A percentile compares a stretch with the other conserved stretches of the same genome.
phyloP scores from a whole-genome alignment of 2,797 vertebrate genomes.

The Leuciscus waleckii region DNA sequence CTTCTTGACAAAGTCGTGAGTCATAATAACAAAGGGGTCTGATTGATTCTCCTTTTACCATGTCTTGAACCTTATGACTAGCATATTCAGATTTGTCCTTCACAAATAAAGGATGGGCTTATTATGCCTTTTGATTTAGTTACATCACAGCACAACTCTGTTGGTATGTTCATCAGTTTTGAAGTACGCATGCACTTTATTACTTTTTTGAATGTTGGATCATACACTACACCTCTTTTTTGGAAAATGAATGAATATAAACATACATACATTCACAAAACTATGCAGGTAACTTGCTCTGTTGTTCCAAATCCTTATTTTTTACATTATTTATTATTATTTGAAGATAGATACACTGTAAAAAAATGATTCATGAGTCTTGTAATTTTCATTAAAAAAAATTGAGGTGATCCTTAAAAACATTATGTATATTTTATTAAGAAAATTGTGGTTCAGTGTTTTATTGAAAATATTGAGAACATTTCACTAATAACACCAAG shows the following conservation, averaged over 20 bases:
- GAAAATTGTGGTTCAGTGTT: no score
- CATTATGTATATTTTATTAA: no score
- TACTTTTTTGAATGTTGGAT: not conserved
- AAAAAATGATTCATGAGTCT: no score
- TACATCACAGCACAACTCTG: not conserved
- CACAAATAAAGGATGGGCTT: not conserved
- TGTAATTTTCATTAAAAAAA: no score
- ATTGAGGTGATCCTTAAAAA: no score
- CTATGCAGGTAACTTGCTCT: not conserved
- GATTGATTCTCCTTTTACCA: not conserved
- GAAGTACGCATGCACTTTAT: not conserved
- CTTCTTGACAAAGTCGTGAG: not conserved
- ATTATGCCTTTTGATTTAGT: not conserved
- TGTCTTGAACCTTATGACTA: not conserved
- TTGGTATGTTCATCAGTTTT: not conserved
- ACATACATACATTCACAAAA: not conserved
- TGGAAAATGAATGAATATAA: not conserved
- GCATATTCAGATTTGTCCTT: not conserved
- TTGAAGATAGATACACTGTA: no score
- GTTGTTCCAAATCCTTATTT: no score
- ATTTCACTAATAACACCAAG: no score
- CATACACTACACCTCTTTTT: not conserved
- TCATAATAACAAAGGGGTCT: conserved; percentile 16
- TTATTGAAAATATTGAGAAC: no score
- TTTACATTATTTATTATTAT: no score